phyloP scores from a whole-genome alignment of 2,888 invertebrate species.

The Actias luna region DNA sequence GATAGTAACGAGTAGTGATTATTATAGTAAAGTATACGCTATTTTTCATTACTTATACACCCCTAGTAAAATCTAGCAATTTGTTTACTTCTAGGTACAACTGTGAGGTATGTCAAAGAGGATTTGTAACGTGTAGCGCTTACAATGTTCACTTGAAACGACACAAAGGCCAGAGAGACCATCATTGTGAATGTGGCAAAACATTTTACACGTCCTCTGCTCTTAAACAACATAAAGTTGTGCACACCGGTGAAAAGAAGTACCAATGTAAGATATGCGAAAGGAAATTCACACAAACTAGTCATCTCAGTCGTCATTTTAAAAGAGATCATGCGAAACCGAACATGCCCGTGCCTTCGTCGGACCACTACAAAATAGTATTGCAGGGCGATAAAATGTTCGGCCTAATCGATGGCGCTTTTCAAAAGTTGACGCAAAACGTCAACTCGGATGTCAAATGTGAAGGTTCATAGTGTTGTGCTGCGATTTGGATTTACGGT shows the following conservation, averaged over 20 bases:
- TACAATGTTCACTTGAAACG: conserved; percentile 70
- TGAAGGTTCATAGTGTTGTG: conserved; percentile 44
- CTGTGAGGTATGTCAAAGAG: conserved; percentile 67
- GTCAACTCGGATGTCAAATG: conserved; percentile 39
- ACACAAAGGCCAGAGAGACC: conserved; percentile 71
- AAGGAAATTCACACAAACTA: conserved; percentile 69
- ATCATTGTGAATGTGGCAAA: conserved; percentile 73
- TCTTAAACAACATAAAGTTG: conserved; percentile 68
- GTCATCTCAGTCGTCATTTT: conserved; percentile 69
- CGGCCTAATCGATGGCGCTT: conserved; percentile 35
- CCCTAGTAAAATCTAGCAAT: not conserved
- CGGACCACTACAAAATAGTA: conserved; percentile 57
- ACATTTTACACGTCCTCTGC: conserved; percentile 73
- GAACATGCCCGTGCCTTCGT: conserved; percentile 56
- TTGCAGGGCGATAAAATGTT: conserved; percentile 42
- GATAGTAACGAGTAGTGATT: no score
- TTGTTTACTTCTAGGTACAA: conserved; percentile 51
- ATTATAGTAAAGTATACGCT: no score
- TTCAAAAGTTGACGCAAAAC: conserved; percentile 19
- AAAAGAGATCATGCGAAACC: conserved; percentile 68
- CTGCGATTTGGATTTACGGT: not conserved
- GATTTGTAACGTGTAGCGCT: conserved; percentile 70
- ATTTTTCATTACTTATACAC: not conserved
- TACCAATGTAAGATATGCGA: conserved; percentile 74
- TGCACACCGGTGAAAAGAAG: conserved; percentile 73